These are phyloP conservation scores for Opisthocomus hoazin DNA, from an alignment of 2,113 vertebrate species.

Conservation along the genomic window DNA sequence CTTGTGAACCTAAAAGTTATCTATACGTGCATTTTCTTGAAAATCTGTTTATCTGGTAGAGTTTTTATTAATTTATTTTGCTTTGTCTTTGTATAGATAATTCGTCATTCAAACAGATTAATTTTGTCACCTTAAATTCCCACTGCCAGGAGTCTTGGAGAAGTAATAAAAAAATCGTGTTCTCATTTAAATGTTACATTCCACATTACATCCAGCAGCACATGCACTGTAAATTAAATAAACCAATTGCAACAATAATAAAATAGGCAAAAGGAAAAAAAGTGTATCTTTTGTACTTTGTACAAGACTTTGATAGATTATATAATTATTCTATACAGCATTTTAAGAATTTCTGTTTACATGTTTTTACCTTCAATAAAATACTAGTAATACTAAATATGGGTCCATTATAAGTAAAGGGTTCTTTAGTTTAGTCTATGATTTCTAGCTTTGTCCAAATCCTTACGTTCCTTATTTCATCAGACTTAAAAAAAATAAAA, in stretches of 20 bases:
- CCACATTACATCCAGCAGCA: not conserved
- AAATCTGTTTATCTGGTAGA: not conserved
- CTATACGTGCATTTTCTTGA: not conserved
- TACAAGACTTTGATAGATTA: not conserved
- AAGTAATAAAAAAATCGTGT: not conserved
- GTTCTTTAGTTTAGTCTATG: not conserved
- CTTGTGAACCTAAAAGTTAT: not conserved
- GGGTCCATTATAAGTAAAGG: not conserved
- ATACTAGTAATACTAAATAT: not conserved
- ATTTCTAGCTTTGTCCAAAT: not conserved
- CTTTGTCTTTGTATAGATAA: not conserved
- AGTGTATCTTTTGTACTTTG: not conserved
- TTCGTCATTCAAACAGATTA: not conserved
- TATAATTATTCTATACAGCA: not conserved
- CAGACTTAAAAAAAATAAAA: not conserved
- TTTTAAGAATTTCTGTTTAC: not conserved
- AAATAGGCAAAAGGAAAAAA: not conserved
- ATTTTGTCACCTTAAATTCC: constrained; percentile 12
- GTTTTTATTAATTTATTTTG: not conserved
- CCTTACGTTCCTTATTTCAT: not conserved
- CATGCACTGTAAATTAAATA: not conserved
- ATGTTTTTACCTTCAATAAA: not conserved
- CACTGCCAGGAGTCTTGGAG: not conserved
- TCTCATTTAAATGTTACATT: not conserved
- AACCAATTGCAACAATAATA: not conserved